Evolutionary conservation across 2,113 vertebrate species (phyloP).

Genomic region (Sciurus niger): DNA sequence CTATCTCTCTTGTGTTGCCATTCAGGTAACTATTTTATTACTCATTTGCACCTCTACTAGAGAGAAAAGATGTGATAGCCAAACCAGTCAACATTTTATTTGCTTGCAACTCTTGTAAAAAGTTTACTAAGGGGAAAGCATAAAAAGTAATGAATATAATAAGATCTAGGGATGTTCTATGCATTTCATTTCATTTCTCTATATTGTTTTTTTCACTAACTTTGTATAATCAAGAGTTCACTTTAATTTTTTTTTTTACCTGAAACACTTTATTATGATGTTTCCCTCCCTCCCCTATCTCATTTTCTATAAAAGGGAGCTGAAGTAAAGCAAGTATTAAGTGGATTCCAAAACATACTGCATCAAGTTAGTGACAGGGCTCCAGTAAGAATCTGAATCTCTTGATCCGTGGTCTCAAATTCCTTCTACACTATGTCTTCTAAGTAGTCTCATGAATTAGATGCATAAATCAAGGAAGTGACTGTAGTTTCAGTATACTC

Average conservation of each 20-base stretch:
- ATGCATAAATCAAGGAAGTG: neutral
- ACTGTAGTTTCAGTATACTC: neutral
- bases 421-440: neutral
- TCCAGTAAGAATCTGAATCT: neutral
- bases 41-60: constrained; percentile 34
- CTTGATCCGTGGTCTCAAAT: neutral
- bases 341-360: neutral
- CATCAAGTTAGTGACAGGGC: neutral
- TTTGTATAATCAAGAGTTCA: neutral
- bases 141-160: constrained; percentile 4
- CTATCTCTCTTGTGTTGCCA: neutral
- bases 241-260: neutral
- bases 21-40: constrained; percentile 34
- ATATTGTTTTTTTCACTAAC: neutral
- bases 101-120: constrained; percentile 65
- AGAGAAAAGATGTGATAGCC: neutral
- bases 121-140: neutral
- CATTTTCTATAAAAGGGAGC: constrained; percentile 36
- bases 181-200: constrained; percentile 49
- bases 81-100: constrained; percentile 63
- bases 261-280: constrained; percentile 8
- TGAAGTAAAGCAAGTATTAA: constrained; percentile 3
- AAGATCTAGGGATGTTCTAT: neutral
- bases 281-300: neutral
- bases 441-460: neutral